Conservation (phyloP, 2,888 invertebrate genomes). For the Leucania comma region DNA sequence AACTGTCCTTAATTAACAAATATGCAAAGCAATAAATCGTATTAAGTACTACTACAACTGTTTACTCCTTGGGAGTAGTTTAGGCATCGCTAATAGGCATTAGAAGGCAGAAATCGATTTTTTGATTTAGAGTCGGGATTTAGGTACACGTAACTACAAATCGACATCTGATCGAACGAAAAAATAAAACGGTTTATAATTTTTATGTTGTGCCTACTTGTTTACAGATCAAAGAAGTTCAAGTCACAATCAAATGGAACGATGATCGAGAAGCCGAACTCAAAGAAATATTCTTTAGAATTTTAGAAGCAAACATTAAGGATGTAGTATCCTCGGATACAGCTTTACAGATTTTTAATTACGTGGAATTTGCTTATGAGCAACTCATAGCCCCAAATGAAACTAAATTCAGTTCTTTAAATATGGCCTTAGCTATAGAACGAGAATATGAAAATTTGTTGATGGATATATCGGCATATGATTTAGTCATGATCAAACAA, state of each 20-base stretch:
- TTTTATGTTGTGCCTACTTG: background rate
- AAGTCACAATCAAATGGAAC: conserved; percentile 77
- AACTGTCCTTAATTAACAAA: background rate
- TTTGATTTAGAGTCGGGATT: no score
- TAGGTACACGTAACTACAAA: background rate
- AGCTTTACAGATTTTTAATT: conserved; percentile 91
- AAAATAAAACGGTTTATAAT: no score
- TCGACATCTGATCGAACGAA: background rate
- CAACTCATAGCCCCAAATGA: conserved; percentile 91
- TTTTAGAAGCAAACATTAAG: conserved; percentile 86
- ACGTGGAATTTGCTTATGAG: conserved; percentile 93
- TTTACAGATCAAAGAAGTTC: conserved; percentile 79
- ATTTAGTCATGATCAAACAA: conserved; percentile 79
- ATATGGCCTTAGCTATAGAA: conserved; percentile 92
- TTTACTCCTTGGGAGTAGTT: background rate
- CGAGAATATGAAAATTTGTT: conserved; percentile 84
- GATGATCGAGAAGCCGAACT: conserved; percentile 80
- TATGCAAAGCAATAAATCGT: background rate
- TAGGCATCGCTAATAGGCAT: background rate
- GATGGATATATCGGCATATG: conserved; percentile 82
- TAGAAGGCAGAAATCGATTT: no score
- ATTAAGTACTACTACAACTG: background rate
- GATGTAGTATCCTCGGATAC: conserved; percentile 90
- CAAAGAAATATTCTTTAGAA: conserved; percentile 81
- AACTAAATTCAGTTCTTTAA: conserved; percentile 89